These are phyloP conservation scores for Danio rerio DNA, from an alignment of 2,113 vertebrate genomes.

Conservation along the genomic window GRCz12tu NC_133191.1:25254001-25254500, in stretches of 20 bases:
- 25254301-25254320: not conserved
- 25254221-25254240: not conserved
- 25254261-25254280: too few species aligned
- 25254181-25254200: too few species aligned
- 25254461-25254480: conserved; percentile 69
- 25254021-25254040: conserved; percentile 31
- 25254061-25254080: conserved; percentile 68
- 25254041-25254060: conserved; percentile 62
- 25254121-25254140: not conserved
- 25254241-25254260: not conserved
- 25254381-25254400: not conserved
- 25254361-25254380: not conserved
- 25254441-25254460: conserved; percentile 75
- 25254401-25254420: conserved; percentile 67
- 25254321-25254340: not conserved
- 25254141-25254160: not conserved
- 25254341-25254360: not conserved
- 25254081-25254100: not conserved
- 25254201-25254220: too few species aligned
- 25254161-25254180: not conserved
- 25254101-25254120: not conserved
- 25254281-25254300: not conserved
- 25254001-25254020: conserved; percentile 70
- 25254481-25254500: not conserved
- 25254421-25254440: conserved; percentile 76